Evolutionary conservation across 1,140 invertebrate species (phyloP), one percentile per base, ranked within the genome.

Genomic region (Eriocheir sinensis): DNA sequence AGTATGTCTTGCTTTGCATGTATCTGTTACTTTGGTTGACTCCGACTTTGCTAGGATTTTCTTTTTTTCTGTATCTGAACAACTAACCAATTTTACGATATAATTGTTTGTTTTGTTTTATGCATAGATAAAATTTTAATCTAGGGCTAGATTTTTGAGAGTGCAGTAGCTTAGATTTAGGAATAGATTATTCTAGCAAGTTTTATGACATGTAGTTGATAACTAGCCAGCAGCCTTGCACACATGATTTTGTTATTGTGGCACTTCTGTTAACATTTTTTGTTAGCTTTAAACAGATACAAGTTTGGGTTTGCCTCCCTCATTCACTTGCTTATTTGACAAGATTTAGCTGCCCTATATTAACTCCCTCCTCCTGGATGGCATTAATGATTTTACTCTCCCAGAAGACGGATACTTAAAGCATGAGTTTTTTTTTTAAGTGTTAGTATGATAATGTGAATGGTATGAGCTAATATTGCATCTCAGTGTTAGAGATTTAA

Each of bases 401-500:
- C 88, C 79, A 36, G 40, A 86, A 48, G 81, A 93, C 91, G 91
- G 91, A 83, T 60, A 44, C 83, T 85, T 40, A 93, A 30, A 40
- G 80, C 80, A 92, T 53, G 91, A 44, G 32, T 85, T 41, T 44
- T 44, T 89, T 89, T 92, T 85, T 93, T 81, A 36, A 80, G 36
- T 89, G 83, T 60, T 93, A 89, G 93, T 90, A 27, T 94, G 93
- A n/a, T 91, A 21, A 94, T 94, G 93, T 94, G 93, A 94, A 94
- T 94, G 93, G 89, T 91, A 60, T 91, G 93, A 85, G 93, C 53
- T 94, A 86, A 86, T 85, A 38, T 81, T 94, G 93, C 93, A 94
- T 94, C 88, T 72, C 80, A 81, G 86, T 86, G 44, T 93, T 93
- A 81, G 41, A 83, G 15, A 36, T 17, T n/a, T 21, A 21, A 86